Evolutionary conservation across 2,888 invertebrate species (phyloP), one percentile per base, ranked within the genome.

Genomic region (Schizotus pectinicornis): DNA sequence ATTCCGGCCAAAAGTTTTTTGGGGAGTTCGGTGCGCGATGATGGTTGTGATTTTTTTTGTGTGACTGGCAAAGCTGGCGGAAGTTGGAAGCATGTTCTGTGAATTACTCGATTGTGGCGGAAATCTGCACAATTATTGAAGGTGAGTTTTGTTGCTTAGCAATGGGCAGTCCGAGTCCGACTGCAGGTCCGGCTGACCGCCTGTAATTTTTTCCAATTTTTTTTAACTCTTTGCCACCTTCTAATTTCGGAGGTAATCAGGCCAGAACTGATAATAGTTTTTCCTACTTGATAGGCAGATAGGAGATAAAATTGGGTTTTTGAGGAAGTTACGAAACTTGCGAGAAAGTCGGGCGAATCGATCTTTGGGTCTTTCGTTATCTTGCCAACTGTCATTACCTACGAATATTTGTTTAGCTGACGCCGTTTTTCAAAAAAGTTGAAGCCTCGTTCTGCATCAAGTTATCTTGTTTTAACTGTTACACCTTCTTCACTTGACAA

Each of bases 71-170:
- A 31, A 43, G 14, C 35, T 14, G 36, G 36, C 56, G 56, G 56
- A 51, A 56, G 51, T 9, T 45, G 56, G 56, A 56, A 56, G 56
- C 47, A 56, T 56, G 56, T 39, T 51, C 51, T 56, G 45, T 37
- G 42, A 32, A 56, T 38, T 50, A 46, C 39, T 36, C 31, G 51
- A 43, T 46, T 51, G 46, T 46, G 45, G 50, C 38, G 56, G 50
- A 41, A 51, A 46, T 31, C 50, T 56, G 46, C 56, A 51, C 37
- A 46, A 46, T 46, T 51, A 51, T 43, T 43, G 43, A 56, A 56
- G 56, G 56, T 56, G 36, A 51, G 56, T 56, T 56, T 49, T 36
- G 31, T 35, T n/a, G 6, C 2, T 37, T 42, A 30, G 38, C 12
- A 13, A 22, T 6, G 12, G 36, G 14, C 12, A 34, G 8, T 34